phyloP scores from a whole-genome alignment of 1,140 invertebrate genomes.

The Brachystomella parvula region DNA sequence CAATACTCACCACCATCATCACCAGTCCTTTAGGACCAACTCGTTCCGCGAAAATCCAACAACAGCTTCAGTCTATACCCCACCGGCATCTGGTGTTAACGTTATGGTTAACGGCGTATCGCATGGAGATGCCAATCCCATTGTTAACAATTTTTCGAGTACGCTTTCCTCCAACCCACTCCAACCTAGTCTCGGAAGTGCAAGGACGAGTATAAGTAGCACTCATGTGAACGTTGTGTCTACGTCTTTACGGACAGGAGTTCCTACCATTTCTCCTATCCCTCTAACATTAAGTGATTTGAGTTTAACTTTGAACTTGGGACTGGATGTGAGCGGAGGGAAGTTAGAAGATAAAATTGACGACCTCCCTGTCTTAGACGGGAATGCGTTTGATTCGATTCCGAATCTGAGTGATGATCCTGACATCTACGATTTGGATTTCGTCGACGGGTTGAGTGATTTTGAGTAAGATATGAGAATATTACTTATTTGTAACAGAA shows the following conservation, averaged over 20 bases:
- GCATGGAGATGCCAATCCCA: no score
- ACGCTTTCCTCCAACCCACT: no score
- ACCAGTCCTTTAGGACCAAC: no score
- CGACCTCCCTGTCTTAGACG: conserved; percentile 33
- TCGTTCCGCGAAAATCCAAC: no score
- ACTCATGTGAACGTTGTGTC: neutral
- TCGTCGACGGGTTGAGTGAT: conserved; percentile 34
- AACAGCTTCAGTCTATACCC: no score
- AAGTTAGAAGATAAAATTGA: conserved; percentile 33
- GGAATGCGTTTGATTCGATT: conserved; percentile 37
- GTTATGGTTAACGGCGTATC: no score
- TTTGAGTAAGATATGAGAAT: conserved; percentile 28
- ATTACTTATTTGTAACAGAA: neutral
- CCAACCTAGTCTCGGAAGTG: no score
- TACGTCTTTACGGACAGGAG: no score
- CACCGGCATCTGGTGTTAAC: no score
- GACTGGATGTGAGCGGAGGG: neutral
- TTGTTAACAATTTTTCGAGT: no score
- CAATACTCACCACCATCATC: neutral
- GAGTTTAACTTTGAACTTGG: conserved; percentile 20
- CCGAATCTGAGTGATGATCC: conserved; percentile 37
- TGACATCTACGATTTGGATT: conserved; percentile 33
- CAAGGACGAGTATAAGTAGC: no score
- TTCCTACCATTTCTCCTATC: neutral
- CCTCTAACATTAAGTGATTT: conserved; percentile 7